Conservation (phyloP, 2,888 invertebrate species). For the Globia sparganii region DNA sequence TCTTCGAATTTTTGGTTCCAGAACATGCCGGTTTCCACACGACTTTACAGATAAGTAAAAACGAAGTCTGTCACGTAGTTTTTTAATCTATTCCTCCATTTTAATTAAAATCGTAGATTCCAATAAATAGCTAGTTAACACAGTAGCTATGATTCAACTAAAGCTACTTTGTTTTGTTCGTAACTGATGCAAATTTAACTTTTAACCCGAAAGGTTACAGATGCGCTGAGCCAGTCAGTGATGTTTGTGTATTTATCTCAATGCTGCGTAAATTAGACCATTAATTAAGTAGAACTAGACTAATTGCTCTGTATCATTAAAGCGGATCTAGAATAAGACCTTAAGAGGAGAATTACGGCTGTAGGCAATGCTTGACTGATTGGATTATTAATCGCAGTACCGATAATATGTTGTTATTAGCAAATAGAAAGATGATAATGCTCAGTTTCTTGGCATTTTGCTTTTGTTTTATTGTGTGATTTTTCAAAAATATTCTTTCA, state of each 20-base stretch:
- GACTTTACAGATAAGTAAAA: not conserved
- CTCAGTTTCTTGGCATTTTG: not conserved
- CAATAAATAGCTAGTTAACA: constrained; percentile 2
- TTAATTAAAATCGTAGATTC: not conserved
- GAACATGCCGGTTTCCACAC: not conserved
- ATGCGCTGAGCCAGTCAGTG: not conserved
- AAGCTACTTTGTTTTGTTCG: not conserved
- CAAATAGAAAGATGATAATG: not conserved
- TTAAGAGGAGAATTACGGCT: constrained; percentile 6
- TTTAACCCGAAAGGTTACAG: constrained; percentile 27
- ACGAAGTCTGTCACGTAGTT: constrained; percentile 51
- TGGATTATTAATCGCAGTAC: not conserved
- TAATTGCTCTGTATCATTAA: constrained; percentile 26
- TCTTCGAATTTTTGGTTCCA: not conserved
- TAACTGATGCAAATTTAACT: constrained; percentile 7
- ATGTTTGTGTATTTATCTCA: constrained; percentile 31
- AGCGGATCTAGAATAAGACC: constrained; percentile 18
- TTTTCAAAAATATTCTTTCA: not conserved
- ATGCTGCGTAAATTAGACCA: constrained; percentile 10
- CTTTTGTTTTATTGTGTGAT: not conserved
- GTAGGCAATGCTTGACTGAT: not conserved
- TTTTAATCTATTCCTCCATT: constrained; percentile 51
- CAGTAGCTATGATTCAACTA: constrained; percentile 29
- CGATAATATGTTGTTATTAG: not conserved
- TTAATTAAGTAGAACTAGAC: constrained; percentile 42